Base-by-base conservation (phyloP, 2,113 vertebrate genomes). In the Siniperca chuatsi region DNA sequence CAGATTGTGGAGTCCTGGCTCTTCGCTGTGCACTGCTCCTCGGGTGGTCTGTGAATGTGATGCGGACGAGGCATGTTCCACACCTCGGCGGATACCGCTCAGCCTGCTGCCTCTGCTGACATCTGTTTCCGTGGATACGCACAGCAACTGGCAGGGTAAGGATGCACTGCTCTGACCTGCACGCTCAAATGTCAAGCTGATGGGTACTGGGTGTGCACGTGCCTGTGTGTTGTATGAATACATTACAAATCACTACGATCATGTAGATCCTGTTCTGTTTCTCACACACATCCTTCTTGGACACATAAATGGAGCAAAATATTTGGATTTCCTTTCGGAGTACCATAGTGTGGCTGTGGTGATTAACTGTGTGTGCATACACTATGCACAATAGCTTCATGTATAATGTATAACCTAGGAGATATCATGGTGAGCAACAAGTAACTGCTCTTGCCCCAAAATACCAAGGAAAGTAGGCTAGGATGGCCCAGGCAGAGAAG, bases 381-480 rank as follows among this genome's bases (percentile, higher is more conserved):
- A 72, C 78, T 50, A 57, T 86, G 84, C 76, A 86, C 83, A 73
- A 60, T 54, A 50, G 52, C 42, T 25, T 11, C 69, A 85, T 94
- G 75, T 62, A 83, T 92, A 82, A 93, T 93, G 78, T 5, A 90
- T 82, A 71, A 73, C 8, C 74, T 21, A 33, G 55, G 84, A 87
- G 76, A 87, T 72, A 68, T 76, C 81, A 76, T 65, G 33, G 44
- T n/a, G n/a, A 62, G 87, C 91, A 92, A 92, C 91, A 94, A 90
- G 86, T 93, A 40, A 88, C 20, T 33, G 35, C 13, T 55, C 54
- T 74, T 60, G 67, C 62, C 75, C 70, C 61, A 50, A 75, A 90
- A 76, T 79, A 67, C 71, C 15, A 1, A 42, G 72, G 76, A 88
- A 92, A 90, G 81, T 90, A 82, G 91, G 91, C 71, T 90, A 86